These are phyloP conservation scores for Apaloderma vittatum DNA, from an alignment of 2,113 vertebrate species.

Conservation along the genomic window DNA sequence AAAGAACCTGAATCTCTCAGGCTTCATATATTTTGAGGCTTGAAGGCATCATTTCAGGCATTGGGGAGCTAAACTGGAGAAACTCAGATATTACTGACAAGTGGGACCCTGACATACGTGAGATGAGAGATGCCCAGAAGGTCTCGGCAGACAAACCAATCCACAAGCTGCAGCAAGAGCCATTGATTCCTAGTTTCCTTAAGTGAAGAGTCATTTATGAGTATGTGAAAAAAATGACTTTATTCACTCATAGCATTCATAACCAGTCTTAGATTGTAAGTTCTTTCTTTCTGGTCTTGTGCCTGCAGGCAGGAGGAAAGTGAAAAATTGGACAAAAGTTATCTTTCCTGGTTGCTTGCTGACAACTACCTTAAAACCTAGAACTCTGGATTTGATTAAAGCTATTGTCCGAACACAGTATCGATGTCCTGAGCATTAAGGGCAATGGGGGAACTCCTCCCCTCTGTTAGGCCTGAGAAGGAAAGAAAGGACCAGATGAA, in stretches of 20 bases:
- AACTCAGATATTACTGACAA: neutral
- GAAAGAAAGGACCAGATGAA: neutral
- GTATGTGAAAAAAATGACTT: neutral
- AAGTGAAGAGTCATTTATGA: neutral
- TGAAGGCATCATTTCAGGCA: neutral
- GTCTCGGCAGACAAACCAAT: neutral
- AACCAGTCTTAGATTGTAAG: neutral
- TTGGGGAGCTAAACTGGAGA: neutral
- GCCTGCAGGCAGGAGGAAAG: neutral
- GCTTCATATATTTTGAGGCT: neutral
- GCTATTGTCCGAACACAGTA: neutral
- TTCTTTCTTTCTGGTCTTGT: neutral
- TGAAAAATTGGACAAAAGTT: neutral
- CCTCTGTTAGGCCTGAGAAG: neutral
- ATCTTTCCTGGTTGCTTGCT: neutral
- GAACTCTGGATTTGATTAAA: neutral
- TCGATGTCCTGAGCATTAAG: neutral
- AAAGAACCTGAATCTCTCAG: neutral
- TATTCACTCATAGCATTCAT: neutral
- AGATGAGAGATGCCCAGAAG: neutral
- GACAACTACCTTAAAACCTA: neutral
- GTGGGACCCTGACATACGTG: accelerated
- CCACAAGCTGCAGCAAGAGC: neutral
- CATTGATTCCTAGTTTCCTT: neutral
- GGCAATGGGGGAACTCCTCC: neutral